phyloP scores from a whole-genome alignment of 2,113 vertebrate genomes.

The Odontophorus gujanensis region DNA sequence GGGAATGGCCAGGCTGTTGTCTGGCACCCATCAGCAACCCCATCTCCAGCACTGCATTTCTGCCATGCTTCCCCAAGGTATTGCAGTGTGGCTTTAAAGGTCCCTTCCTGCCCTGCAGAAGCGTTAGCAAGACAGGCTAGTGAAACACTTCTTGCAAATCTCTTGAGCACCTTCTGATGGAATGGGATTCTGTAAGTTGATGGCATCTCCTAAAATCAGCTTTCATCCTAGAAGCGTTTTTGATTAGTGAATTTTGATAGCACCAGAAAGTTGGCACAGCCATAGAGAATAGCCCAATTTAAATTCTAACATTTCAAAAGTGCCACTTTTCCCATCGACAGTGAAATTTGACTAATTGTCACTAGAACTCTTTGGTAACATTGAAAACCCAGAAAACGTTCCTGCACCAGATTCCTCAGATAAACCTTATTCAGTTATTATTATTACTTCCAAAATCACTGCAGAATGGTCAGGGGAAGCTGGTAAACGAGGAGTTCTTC shows the following conservation, averaged over 20 bases:
- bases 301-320: constrained; percentile 28
- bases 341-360: constrained; percentile 36
- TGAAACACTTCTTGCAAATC: background rate
- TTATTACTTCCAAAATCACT: background rate
- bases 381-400: background rate
- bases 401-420: background rate
- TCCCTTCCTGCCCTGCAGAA: background rate
- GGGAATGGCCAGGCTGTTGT: background rate
- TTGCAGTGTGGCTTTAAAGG: background rate
- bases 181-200: background rate
- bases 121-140: background rate
- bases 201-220: background rate
- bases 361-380: background rate
- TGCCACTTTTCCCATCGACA: constrained; percentile 53
- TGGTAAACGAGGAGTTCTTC: background rate
- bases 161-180: background rate
- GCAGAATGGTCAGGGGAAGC: background rate
- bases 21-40: background rate
- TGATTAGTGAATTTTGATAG: constrained; percentile 47
- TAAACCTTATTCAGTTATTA: background rate
- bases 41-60: background rate
- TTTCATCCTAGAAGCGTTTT: background rate
- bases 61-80: background rate
- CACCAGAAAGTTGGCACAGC: constrained; percentile 20
- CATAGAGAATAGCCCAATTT: constrained; percentile 49